Conservation (phyloP, 2,888 invertebrate species). For the Lochmaea crataegi region DNA sequence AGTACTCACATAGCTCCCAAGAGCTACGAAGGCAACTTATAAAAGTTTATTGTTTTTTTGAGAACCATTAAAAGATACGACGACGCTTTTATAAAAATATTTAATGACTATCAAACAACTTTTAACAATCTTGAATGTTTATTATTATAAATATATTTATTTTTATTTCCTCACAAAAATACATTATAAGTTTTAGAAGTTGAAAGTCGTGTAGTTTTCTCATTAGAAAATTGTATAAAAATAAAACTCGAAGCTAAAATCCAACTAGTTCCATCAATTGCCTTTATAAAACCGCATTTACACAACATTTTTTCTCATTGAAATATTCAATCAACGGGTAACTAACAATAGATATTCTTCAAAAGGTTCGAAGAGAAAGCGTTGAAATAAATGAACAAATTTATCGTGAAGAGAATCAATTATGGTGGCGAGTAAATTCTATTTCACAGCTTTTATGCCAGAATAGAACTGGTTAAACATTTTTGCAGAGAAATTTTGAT, state of each 20-base stretch:
- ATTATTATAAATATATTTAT: background rate
- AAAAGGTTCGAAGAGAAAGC: slow-evolving; percentile 23
- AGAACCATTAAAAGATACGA: no score
- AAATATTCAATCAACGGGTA: slow-evolving; percentile 26
- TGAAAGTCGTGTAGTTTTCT: no score
- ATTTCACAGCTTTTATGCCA: slow-evolving; percentile 23
- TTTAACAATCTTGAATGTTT: background rate
- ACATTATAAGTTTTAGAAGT: no score
- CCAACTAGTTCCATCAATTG: background rate
- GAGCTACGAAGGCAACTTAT: no score
- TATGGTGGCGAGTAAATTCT: slow-evolving; percentile 26
- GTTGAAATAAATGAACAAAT: slow-evolving; percentile 28
- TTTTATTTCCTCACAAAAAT: no score
- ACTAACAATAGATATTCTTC: slow-evolving; percentile 28
- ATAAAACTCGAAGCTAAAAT: background rate
- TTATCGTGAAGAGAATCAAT: slow-evolving; percentile 31
- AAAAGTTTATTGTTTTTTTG: slow-evolving; percentile 2
- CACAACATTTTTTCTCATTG: slow-evolving; percentile 11
- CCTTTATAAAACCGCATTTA: background rate
- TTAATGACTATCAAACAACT: background rate
- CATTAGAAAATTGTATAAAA: no score
- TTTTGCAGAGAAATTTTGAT: background rate
- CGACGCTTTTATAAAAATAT: background rate
- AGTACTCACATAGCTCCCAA: slow-evolving; percentile 7
- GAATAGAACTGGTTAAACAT: slow-evolving; percentile 2